These are phyloP conservation scores for Sceliomorpha sp. DNA, from an alignment of 2,888 invertebrate genomes.

Conservation along the genomic window DNA sequence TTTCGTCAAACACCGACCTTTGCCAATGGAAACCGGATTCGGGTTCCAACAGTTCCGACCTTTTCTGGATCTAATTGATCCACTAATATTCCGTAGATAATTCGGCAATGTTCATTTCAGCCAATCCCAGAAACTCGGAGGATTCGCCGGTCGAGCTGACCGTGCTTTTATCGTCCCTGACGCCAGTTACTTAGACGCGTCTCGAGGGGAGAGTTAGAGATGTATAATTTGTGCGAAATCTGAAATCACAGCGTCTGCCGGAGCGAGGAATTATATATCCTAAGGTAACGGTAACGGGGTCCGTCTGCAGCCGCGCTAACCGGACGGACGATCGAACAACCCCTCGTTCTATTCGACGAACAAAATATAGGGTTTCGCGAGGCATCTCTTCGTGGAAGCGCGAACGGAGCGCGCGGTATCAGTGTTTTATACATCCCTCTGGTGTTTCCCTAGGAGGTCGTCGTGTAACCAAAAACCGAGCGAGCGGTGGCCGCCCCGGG, in stretches of 20 bases:
- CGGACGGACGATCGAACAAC: constrained; percentile 30
- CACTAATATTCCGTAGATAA: no score
- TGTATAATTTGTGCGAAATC: constrained; percentile 5
- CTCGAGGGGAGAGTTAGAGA: no score
- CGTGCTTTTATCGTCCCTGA: no score
- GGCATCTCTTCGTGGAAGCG: constrained; percentile 64
- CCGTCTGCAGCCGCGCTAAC: constrained; percentile 2
- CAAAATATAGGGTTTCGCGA: constrained; percentile 60
- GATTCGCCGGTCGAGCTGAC: no score
- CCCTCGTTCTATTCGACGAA: constrained; percentile 38
- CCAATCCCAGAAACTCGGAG: no score
- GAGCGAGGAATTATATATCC: constrained; percentile 37
- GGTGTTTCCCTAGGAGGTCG: constrained; percentile 64
- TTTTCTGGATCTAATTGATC: no score
- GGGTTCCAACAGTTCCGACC: no score
- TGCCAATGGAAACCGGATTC: no score
- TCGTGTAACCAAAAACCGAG: constrained; percentile 72
- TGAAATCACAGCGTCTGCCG: constrained; percentile 34
- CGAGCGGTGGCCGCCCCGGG: constrained; percentile 62
- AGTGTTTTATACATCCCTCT: constrained; percentile 65
- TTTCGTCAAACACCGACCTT: no score
- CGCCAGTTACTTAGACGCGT: no score
- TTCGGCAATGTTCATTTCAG: no score
- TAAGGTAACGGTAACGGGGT: constrained; percentile 35
- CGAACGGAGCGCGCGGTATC: constrained; percentile 60